Evolutionary conservation across 2,113 vertebrate genomes (phyloP), one percentile per base, ranked within the genome.

Genomic region (Prunella fulvescens): DNA sequence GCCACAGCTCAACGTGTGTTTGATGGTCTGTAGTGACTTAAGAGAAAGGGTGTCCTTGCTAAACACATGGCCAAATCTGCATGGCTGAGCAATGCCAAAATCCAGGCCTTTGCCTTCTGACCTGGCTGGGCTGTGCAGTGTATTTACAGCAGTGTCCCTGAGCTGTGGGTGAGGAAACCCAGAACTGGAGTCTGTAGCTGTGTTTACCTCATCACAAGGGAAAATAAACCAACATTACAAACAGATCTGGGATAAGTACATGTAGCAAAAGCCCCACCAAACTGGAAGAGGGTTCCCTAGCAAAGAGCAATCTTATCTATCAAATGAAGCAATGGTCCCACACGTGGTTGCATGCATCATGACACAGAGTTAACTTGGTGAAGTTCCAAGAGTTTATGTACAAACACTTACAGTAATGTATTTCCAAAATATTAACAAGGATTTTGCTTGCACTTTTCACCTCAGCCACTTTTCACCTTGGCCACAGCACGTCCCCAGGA

Each of bases 401-500:
- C 70, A 60, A 79, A 81, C 53, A 51, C 25, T 12, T 33, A 35
- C 6, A 51, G 39, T 29, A 81, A 67, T 25, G 39, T 54, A 28
- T 35, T 78, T n/a, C 35, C 56, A 50, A 82, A 88, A 92, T 19
- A 9, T 51, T 74, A 86, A 56, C n/a, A 39, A 71, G 44, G 53
- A 40, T 12, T 73, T 83, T 0, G 0, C 33, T 70, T 4, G 0
- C 25, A n/a, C 56, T 77, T 90, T 88, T 92, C 29, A 61, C 40
- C 37, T 79, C 5, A 3, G 44, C 70, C 31, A 39, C 31, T 81
- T 87, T 72, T 88, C 39, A 70, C 39, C 26, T 66, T 10, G 39
- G 33, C 72, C 42, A 47, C n/a, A 77, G 33, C 47, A 66, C 0
- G 0, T 62, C 7, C 17, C 5, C 19, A 0, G 2, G 22, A 31